Evolutionary conservation across 1,140 invertebrate species (phyloP), one percentile per base, ranked within the genome.

Genomic region (Zaprionus nigranus): DNA sequence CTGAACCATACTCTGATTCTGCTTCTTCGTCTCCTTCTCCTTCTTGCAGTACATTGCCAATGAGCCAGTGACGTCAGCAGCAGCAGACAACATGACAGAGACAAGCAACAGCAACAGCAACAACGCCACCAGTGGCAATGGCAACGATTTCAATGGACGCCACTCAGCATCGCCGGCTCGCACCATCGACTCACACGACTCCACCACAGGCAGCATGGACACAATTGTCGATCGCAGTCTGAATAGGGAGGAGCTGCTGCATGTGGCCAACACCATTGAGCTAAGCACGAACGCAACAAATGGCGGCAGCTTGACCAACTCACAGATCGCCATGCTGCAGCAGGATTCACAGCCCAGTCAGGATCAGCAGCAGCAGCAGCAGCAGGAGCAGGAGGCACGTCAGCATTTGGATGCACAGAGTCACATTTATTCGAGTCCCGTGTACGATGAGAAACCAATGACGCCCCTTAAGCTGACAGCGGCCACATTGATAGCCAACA

Each of bases 361-460:
- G 61, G 34, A 66, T 51, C 56, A 63, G 24, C 46, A 64, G 11
- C 34, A 22, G 20, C 1, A 22, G 20, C 20, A 22, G 24, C 0
- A 69, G 40, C 38, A 43, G 22, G 61, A 66, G 38, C 67, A 69
- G 26, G 65, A 71, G 38, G 57, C 64, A 11, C 90, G 81, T 0
- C 79, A 88, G 26, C 70, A 74, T 20, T 36, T 76, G 40, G 91
- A 92, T 83, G 84, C 84, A 61, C 91, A 92, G 60, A 92, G 90
- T 86, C 91, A 92, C 63, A 92, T 92, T 17, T 92, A 92, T 78
- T 91, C 88, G 53, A 92, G 91, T 86, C 91, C 91, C 28, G 91
- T 92, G 3, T 92, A 92, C 36, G 91, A 92, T 73, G 78, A 92
- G 54, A 92, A 91, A 58, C 90, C 86, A 13, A 43, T 46, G 24